Base-by-base conservation (phyloP, 2,797 vertebrate genomes). In the Bufotes viridis region DNA sequence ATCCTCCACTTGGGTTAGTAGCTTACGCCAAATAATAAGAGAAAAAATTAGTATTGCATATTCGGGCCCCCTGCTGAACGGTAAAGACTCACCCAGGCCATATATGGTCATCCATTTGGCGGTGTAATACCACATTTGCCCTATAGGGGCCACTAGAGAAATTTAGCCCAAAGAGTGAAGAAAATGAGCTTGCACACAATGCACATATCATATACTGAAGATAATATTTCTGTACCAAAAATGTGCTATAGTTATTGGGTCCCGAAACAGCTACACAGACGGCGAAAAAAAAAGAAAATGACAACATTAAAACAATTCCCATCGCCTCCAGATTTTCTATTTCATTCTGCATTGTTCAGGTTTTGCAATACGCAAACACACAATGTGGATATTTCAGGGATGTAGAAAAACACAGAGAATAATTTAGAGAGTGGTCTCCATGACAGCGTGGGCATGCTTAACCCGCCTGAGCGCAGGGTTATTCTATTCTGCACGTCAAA, bases 361-460 rank as follows among this genome's bases (percentile, higher is more conserved):
- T 60, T 57, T 72, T n/a, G 61, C 65, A 84, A 84, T 88, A 29
- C 53, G 70, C 82, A 55, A 70, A 70, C 63, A 78, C 11, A 82
- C 88, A 82, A 89, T 79, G 57, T 70, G 84, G 75, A 76, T 75
- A 74, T 74, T 79, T 69, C 70, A 83, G 79, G 10, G 24, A 55
- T 81, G 67, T 61, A 75, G 74, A 55, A 78, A 55, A 53, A 22
- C 22, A 7, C 42, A 90, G 70, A 81, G 90, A 92, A 91, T 90
- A 90, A 84, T 90, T 93, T 90, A 92, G 72, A 72, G n/a, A 63
- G 72, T 55, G 89, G 87, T 91, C 75, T 93, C 84, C 85, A 87
- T 90, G 92, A 90, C 88, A 93, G 92, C 2, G 5, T 81, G 78
- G 14, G 65, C 51, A n/a, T 20, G 24, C 81, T 87, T 83, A 79